Conservation (phyloP, 2,888 invertebrate species). For the Aspidiotus destructor region DNA sequence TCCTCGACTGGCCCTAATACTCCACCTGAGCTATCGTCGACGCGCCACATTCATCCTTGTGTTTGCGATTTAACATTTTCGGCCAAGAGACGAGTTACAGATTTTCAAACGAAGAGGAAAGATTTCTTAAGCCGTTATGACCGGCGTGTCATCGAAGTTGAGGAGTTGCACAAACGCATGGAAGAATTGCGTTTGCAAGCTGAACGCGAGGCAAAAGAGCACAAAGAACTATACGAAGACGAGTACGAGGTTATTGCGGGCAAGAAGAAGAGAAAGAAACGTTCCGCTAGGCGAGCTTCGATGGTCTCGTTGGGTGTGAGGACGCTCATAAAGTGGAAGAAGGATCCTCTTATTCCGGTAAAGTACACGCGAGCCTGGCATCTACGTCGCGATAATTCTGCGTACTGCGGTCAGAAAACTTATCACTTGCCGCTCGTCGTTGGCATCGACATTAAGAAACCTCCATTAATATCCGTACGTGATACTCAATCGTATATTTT, state of each 20-base stretch:
- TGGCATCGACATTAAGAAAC: conserved; percentile 7
- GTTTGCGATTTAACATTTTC: conserved; percentile 14
- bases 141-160: conserved; percentile 3
- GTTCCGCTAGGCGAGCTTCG: conserved; percentile 18
- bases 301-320: conserved; percentile 25
- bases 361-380: conserved; percentile 5
- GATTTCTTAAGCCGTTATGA: conserved; percentile 1
- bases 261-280: conserved; percentile 19
- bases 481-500: conserved; percentile 1
- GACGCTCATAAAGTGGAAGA: conserved; percentile 17
- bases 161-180: conserved; percentile 1
- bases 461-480: not conserved
- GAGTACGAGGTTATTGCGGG: conserved; percentile 11
- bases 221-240: conserved; percentile 11
- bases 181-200: conserved; percentile 9
- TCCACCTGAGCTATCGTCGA: no score
- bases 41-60: conserved; percentile 19
- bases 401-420: conserved; percentile 4
- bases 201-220: conserved; percentile 13
- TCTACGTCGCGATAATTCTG: conserved; percentile 3
- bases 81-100: not conserved
- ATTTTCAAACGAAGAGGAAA: not conserved
- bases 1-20: no score
- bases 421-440: not conserved
- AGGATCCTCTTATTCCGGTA: not conserved